Evolutionary conservation across 2,888 invertebrate genomes (phyloP).

Genomic region (Tiphia femorata): DNA sequence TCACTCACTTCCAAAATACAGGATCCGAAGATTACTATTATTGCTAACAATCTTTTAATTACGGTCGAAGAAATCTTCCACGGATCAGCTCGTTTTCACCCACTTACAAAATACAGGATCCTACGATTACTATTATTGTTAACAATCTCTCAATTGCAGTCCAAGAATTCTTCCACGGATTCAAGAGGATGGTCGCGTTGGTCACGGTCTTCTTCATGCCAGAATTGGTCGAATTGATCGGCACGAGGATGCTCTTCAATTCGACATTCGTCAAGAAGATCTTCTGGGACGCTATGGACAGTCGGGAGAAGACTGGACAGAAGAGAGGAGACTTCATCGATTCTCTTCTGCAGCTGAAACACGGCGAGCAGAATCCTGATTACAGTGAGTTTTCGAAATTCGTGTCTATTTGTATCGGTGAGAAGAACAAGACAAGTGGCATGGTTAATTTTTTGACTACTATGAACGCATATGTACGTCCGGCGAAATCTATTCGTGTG

Average conservation of each 20-base stretch:
- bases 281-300: constrained; percentile 56
- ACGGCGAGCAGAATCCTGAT: constrained; percentile 56
- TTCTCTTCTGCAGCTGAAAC: constrained; percentile 56
- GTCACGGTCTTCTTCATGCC: constrained; percentile 61
- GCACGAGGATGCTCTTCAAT: constrained; percentile 54
- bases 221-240: constrained; percentile 57
- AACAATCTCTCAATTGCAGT: constrained; percentile 38
- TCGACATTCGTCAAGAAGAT: constrained; percentile 55
- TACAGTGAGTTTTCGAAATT: constrained; percentile 52
- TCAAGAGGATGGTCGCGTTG: constrained; percentile 60
- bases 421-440: not conserved
- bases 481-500: too few species aligned
- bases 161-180: constrained; percentile 56
- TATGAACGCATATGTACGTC: too few species aligned
- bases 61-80: not conserved
- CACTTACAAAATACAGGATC: not conserved
- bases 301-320: constrained; percentile 48
- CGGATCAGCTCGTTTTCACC: too few species aligned
- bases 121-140: not conserved
- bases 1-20: not conserved
- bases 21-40: not conserved
- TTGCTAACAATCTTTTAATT: too few species aligned
- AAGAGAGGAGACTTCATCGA: constrained; percentile 61
- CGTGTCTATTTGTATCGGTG: too few species aligned
- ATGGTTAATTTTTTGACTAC: too few species aligned